Evolutionary conservation across 2,113 vertebrate genomes (phyloP), one percentile per base, ranked within the genome.

Genomic region (Tauraco erythrolophus): DNA sequence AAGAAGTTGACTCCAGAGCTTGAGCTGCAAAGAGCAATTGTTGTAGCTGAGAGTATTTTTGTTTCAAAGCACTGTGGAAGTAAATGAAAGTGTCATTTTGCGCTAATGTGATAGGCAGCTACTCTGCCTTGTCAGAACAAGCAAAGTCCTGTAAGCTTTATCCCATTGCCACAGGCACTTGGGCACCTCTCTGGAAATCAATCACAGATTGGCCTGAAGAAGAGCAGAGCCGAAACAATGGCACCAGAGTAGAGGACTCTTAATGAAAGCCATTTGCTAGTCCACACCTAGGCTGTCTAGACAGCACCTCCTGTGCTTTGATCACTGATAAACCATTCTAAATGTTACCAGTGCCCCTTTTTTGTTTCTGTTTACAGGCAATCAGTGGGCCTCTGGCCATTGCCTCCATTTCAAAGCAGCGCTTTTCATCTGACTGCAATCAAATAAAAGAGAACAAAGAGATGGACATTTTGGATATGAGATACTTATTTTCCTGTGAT

Each of bases 171-270:
- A 98, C 96, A 97, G 98, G 98, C 99, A 97, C 97, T 98, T 98
- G 98, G 98, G 98, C 98, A 98, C 98, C 98, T 98, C 98, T 96
- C 81, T 98, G 98, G 98, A 99, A 99, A 99, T 99, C 99, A 99
- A 99, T 99, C 99, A 99, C 99, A 98, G 98, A 98, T 98, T 98
- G 98, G 95, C 94, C 94, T 97, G 97, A 98, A 97, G 97, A 98
- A 97, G 98, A 98, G 95, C 98, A 97, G 97, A 97, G 89, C 98
- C 87, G 95, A 96, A 98, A 97, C 97, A 97, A 88, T 98, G 97
- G 97, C 98, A 94, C 93, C 91, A 78, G 96, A 94, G 95, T 96
- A 97, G 97, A 98, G 96, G 94, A 97, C 87, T 86, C 75, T 90
- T 98, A 98, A 99, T 98, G 97, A 98, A 98, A 98, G 98, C 98